Evolutionary conservation across 2,113 vertebrate genomes (phyloP), one percentile per base, ranked within the genome.

Genomic region (Tychaedon coryphoeus): DNA sequence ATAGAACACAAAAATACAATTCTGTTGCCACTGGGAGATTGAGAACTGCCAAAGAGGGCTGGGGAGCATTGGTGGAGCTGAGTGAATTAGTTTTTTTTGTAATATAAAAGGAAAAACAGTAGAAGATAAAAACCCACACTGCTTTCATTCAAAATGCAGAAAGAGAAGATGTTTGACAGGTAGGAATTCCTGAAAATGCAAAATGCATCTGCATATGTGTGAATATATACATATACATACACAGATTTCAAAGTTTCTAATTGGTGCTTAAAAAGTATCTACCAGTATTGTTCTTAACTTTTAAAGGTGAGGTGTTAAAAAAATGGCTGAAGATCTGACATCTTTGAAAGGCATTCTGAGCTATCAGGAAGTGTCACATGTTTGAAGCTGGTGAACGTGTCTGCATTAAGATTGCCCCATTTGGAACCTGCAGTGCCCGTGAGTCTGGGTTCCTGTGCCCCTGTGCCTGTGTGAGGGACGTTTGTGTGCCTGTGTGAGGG

Each of bases 341-440:
- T 24, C 45, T 33, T 28, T 12, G 50, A 36, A 67, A 69, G 58
- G 18, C 36, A 9, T 57, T 73, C 57, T 43, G 51, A 69, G n/a
- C 56, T 40, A 0, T 12, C 12, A 4, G 34, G 33, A 40, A 33
- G 10, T 8, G 40, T 22, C 24, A 0, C 6, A 6, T 71, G 36
- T 72, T 47, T 61, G 67, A 51, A 18, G 40, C 13, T 14, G 28
- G 10, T 3, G 4, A 23, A 24, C 0, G 0, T n/a, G 11, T 24
- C 57, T 54, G 36, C 12, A 2, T 43, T 6, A 48, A 17, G 38
- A 51, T 14, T 14, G 11, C 42, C 57, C 16, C 26, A 3, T 31
- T 45, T 33, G n/a, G 65, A 79, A 31, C 29, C 19, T 7, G 1
- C 10, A 23, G 25, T 2, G 5, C 2, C 31, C 0, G 0, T 20